These are phyloP conservation scores for Oplegnathus fasciatus DNA, from an alignment of 2,113 vertebrate genomes.

Conservation along the genomic window DNA sequence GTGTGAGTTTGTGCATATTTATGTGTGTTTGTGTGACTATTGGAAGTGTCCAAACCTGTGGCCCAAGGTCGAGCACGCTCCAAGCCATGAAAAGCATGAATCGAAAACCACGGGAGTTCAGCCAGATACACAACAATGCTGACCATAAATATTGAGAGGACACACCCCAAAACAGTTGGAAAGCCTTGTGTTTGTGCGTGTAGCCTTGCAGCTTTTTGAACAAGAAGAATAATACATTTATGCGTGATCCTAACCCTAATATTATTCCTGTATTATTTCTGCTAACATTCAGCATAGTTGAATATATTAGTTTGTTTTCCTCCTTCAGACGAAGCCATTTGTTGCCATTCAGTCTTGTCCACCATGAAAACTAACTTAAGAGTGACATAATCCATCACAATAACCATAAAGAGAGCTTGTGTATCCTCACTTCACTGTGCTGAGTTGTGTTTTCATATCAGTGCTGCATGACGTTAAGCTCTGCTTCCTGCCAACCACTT, in stretches of 20 bases:
- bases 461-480: constrained; percentile 37
- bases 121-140: constrained; percentile 47
- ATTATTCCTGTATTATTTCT: constrained; percentile 1
- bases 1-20: neutral
- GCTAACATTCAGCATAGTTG: neutral
- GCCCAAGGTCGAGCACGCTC: neutral
- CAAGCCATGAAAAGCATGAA: constrained; percentile 46
- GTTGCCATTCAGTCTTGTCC: neutral
- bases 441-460: constrained; percentile 57
- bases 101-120: constrained; percentile 31
- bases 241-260: neutral
- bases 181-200: neutral
- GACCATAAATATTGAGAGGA: constrained; percentile 49
- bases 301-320: neutral
- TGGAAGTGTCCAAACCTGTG: constrained; percentile 38
- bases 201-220: neutral
- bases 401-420: constrained; percentile 19
- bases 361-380: neutral
- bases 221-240: constrained; percentile 9
- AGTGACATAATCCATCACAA: constrained; percentile 14
- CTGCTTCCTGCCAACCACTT: constrained; percentile 38
- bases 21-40: constrained; percentile 11
- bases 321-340: neutral
- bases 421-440: constrained; percentile 15
- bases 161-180: constrained; percentile 31